Evolutionary conservation across 2,113 vertebrate genomes (phyloP), one percentile per base, ranked within the genome.

Genomic region (Toxostoma redivivum): DNA sequence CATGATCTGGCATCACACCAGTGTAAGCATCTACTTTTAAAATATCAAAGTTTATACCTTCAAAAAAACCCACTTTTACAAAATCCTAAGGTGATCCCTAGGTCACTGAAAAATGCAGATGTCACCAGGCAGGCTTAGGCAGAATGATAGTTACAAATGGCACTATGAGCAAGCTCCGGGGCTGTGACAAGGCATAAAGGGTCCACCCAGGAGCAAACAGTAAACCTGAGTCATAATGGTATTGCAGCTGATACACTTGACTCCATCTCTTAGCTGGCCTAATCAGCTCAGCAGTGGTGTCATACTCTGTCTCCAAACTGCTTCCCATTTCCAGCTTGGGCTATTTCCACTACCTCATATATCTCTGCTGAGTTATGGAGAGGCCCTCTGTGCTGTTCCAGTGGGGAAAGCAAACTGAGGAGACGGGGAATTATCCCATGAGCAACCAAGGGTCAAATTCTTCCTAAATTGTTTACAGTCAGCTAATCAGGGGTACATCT

Each of bases 401-500:
- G 42, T 5, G 2, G 4, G 47, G 23, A 74, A 86, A 50, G 38
- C 5, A 80, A 86, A 27, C 42, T 81, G 45, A 91, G 56, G 92
- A 73, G 47, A 58, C 19, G 57, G 3, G 24, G 14, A 72, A 84
- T 81, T n/a, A 60, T 65, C 58, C n/a, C 24, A 13, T n/a, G 25
- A 1, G 2, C 22, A 47, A 67, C 27, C 50, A 65, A 67, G 44
- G 24, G 47, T 74, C 81, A 94, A 89, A 92, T 89, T 86, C 48
- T 92, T 73, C 47, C 56, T 84, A 67, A 84, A 89, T 7, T 74
- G 56, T 87, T 81, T 76, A 54, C 14, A 42, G 27, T 44, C 11
- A 91, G 56, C 64, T 88, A 83, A 83, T 77, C 42, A 54, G 45
- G 40, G 69, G 61, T 90, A 64, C 35, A 90, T 88, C 38, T 88